Evolutionary conservation across 92 coral and sea anemone species (phyloP).

Genomic region (Isaurus tuberculatus): DNA sequence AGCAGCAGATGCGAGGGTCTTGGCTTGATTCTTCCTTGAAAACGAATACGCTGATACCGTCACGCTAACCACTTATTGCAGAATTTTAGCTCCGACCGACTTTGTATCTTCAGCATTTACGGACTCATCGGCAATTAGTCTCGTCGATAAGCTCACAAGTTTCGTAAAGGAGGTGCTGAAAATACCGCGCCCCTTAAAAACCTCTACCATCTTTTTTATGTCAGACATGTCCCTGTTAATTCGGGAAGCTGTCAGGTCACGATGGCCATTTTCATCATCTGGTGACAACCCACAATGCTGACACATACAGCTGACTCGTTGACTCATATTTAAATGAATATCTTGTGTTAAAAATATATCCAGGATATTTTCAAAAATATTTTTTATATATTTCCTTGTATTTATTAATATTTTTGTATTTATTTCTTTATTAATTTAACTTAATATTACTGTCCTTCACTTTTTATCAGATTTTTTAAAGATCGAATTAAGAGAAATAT

Average conservation of each 20-base stretch:
- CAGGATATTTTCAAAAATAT: no score
- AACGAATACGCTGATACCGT: slow-evolving; percentile 32
- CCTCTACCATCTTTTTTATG: background rate
- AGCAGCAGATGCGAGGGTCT: slow-evolving; percentile 44
- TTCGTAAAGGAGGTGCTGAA: background rate
- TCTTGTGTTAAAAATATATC: no score
- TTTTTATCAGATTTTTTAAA: background rate
- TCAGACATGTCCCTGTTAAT: background rate
- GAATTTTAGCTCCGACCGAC: background rate
- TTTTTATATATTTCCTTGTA: background rate
- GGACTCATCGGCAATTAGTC: slow-evolving; percentile 11
- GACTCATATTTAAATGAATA: no score
- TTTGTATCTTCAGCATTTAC: slow-evolving; percentile 22
- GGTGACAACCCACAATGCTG: background rate
- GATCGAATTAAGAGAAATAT: background rate
- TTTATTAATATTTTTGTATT: background rate
- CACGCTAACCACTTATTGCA: background rate
- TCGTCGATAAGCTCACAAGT: slow-evolving; percentile 10
- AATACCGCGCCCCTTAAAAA: background rate
- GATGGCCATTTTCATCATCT: background rate
- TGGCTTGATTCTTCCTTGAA: slow-evolving; percentile 37
- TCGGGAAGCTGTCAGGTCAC: background rate
- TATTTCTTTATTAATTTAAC: background rate
- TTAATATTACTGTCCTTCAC: background rate
- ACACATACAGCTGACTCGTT: no score